Evolutionary conservation across 2,113 vertebrate genomes (phyloP).

Genomic region (Pedetes capensis): DNA sequence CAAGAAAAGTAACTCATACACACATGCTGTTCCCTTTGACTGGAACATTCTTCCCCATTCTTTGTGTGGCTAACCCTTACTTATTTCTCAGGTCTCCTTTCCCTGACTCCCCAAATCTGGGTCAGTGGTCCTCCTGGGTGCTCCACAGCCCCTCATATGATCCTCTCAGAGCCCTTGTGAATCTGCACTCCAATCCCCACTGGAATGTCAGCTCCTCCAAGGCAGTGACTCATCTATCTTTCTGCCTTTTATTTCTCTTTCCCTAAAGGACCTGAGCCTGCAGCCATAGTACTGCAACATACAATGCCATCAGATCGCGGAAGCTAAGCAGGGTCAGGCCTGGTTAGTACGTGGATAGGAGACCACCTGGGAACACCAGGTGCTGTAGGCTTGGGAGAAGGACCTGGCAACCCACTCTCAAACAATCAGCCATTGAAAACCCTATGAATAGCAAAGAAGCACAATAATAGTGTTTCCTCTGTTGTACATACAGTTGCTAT

Average conservation of each 20-base stretch:
- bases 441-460: too few relatives aligned
- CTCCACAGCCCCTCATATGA: not conserved
- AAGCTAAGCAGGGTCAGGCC: too few relatives aligned
- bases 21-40: not conserved
- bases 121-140: not conserved
- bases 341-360: too few relatives aligned
- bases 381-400: too few relatives aligned
- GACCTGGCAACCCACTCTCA: too few relatives aligned
- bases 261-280: slow-evolving; percentile 32
- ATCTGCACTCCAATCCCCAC: not conserved
- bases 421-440: too few relatives aligned
- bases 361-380: too few relatives aligned
- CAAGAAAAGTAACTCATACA: too few relatives aligned
- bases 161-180: not conserved
- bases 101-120: not conserved
- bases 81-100: not conserved
- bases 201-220: slow-evolving; percentile 18
- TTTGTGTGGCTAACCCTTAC: not conserved
- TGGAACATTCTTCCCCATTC: not conserved
- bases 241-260: slow-evolving; percentile 30
- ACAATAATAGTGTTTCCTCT: too few relatives aligned
- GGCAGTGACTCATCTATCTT: slow-evolving; percentile 56
- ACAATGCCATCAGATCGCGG: too few relatives aligned
- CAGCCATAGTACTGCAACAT: too few relatives aligned
- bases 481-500: too few relatives aligned